Conservation (phyloP, 2,888 invertebrate genomes). For the Drosophila percnosoma region DNA sequence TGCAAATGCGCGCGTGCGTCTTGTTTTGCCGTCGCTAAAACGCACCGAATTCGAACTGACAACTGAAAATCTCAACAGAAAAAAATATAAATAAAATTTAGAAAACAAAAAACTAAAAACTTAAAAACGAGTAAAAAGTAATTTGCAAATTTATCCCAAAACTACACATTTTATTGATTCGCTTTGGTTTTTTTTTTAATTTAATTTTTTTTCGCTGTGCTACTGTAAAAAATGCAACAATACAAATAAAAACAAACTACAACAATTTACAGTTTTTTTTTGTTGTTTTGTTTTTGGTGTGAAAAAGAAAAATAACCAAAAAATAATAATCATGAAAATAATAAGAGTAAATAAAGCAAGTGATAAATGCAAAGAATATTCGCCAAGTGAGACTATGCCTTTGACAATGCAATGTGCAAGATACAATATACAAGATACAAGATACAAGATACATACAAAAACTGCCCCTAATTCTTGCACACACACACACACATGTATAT, state of each 20-base stretch:
- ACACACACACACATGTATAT: neutral
- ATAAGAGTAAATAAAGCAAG: slow-evolving; percentile 15
- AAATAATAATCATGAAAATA: neutral
- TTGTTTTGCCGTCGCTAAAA: slow-evolving; percentile 80
- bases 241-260: neutral
- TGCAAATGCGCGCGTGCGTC: slow-evolving; percentile 53
- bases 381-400: slow-evolving; percentile 25
- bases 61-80: slow-evolving; percentile 3
- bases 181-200: slow-evolving; percentile 6
- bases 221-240: neutral
- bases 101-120: neutral
- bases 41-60: slow-evolving; percentile 19
- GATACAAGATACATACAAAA: slow-evolving; percentile 2
- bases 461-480: slow-evolving; percentile 36
- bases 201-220: slow-evolving; percentile 36
- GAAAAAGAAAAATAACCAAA: neutral
- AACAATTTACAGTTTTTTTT: slow-evolving; percentile 24
- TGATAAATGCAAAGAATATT: slow-evolving; percentile 18
- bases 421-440: neutral
- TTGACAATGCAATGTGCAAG: slow-evolving; percentile 25
- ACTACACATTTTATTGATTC: neutral
- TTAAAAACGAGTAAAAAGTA: slow-evolving; percentile 10
- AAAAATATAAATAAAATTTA: neutral
- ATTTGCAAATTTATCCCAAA: slow-evolving; percentile 7
- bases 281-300: slow-evolving; percentile 43